phyloP scores from a whole-genome alignment of 2,113 vertebrate genomes.

The Pterocles burchelli region DNA sequence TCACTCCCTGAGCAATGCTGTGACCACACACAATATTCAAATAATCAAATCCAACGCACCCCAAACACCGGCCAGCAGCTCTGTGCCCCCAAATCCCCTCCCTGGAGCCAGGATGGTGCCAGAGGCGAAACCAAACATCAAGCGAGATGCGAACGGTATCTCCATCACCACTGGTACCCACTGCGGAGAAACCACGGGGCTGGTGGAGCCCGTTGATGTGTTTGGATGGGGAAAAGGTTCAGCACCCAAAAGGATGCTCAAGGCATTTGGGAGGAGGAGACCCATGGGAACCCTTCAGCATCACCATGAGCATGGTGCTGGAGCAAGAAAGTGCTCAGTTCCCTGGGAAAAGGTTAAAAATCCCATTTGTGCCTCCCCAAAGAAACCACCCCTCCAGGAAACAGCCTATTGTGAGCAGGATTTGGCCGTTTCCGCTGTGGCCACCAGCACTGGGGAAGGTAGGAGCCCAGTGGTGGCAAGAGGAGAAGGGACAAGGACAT shows the following conservation, averaged over 20 bases:
- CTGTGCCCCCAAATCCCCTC: background rate
- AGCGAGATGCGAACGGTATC: rapidly evolving
- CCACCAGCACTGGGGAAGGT: background rate
- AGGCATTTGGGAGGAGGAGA: background rate
- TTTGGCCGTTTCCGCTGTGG: constrained; percentile 31
- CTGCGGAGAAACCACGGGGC: rapidly evolving
- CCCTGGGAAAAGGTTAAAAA: constrained; percentile 51
- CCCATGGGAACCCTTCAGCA: rapidly evolving
- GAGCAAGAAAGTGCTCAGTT: background rate
- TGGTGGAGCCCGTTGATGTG: background rate
- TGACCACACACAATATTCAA: rapidly evolving
- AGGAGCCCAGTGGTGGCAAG: background rate
- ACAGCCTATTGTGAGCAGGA: constrained; percentile 60
- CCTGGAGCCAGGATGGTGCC: rapidly evolving
- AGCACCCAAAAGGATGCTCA: background rate
- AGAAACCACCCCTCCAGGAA: constrained; percentile 64
- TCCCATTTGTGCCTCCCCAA: background rate
- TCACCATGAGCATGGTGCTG: rapidly evolving
- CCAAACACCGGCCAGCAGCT: rapidly evolving
- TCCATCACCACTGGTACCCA: rapidly evolving
- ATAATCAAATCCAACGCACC: background rate
- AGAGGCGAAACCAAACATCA: rapidly evolving
- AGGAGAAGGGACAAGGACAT: background rate
- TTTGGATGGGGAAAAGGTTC: background rate
- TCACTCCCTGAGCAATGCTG: rapidly evolving